phyloP scores from a whole-genome alignment of 2,888 invertebrate genomes.

The Cabera pusaria region DNA sequence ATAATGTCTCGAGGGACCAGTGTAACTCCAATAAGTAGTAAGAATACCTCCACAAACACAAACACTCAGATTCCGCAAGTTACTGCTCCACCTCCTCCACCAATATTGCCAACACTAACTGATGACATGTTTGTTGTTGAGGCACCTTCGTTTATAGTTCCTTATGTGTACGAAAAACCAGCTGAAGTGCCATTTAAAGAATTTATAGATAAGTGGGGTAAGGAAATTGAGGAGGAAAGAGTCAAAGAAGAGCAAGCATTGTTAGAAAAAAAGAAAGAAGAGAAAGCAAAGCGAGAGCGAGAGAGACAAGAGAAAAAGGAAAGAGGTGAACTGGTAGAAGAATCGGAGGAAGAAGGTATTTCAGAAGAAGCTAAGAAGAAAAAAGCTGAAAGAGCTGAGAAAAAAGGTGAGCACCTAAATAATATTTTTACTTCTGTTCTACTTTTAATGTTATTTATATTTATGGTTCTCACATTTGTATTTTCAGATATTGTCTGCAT shows the following conservation, averaged over 20 bases:
- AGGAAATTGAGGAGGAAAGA: conserved; percentile 85
- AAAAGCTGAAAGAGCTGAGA: conserved; percentile 42
- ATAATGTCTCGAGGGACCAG: conserved; percentile 69
- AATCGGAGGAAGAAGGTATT: conserved; percentile 43
- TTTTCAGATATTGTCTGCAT: too few species aligned
- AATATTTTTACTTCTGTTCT: too few species aligned
- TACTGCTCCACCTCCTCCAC: conserved; percentile 50
- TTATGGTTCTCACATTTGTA: too few species aligned
- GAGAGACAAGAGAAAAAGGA: conserved; percentile 51
- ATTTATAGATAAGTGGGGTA: conserved; percentile 85
- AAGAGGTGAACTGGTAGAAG: conserved; percentile 51
- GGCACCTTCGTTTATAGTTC: conserved; percentile 96
- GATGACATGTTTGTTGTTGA: conserved; percentile 97
- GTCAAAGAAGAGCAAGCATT: conserved; percentile 79
- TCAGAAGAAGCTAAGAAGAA: conserved; percentile 50
- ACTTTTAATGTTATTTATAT: too few species aligned
- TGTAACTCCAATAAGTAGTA: conserved; percentile 60
- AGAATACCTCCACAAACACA: conserved; percentile 48
- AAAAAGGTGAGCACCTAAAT: conserved; percentile 43
- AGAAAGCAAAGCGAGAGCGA: conserved; percentile 55
- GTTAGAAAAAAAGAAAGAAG: conserved; percentile 53
- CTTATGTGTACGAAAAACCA: conserved; percentile 96
- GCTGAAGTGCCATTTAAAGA: conserved; percentile 90
- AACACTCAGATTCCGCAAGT: conserved; percentile 36
- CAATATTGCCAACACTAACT: conserved; percentile 91